phyloP scores from a whole-genome alignment of 1,140 invertebrate species.

The Diplogasteroides magnus region DNA sequence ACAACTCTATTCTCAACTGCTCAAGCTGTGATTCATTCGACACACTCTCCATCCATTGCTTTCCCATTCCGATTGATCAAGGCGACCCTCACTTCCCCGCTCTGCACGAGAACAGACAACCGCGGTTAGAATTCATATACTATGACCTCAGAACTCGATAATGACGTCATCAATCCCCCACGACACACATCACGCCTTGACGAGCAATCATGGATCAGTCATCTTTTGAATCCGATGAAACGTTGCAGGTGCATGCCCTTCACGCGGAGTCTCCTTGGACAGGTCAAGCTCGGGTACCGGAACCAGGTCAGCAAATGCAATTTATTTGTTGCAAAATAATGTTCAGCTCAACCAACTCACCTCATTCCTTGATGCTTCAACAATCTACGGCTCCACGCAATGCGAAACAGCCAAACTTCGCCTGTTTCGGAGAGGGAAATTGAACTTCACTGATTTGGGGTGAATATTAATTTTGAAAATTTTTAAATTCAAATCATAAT shows the following conservation, averaged over 20 bases:
- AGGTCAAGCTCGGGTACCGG: slow-evolving; percentile 63
- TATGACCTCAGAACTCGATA: too few species aligned
- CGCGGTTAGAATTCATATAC: slow-evolving; percentile 47
- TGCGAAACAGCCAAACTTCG: slow-evolving; percentile 71
- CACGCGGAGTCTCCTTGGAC: slow-evolving; percentile 82
- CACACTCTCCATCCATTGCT: slow-evolving; percentile 58
- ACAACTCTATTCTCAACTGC: slow-evolving; percentile 50
- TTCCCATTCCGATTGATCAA: slow-evolving; percentile 62
- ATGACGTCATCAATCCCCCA: too few species aligned
- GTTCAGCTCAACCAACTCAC: slow-evolving; percentile 69
- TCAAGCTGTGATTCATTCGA: slow-evolving; percentile 45
- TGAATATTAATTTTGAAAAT: neutral
- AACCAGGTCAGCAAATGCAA: slow-evolving; percentile 67
- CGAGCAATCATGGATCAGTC: too few species aligned
- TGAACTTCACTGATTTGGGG: slow-evolving; percentile 53
- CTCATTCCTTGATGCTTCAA: slow-evolving; percentile 74
- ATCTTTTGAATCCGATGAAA: too few species aligned
- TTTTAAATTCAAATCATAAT: neutral
- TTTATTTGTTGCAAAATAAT: slow-evolving; percentile 74
- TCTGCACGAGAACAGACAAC: slow-evolving; percentile 67
- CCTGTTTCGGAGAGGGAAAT: slow-evolving; percentile 48
- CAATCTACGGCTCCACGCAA: slow-evolving; percentile 73
- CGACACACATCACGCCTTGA: too few species aligned
- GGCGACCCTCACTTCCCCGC: slow-evolving; percentile 64
- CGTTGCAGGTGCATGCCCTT: slow-evolving; percentile 85